Conservation (phyloP, 2,797 vertebrate genomes). For the Sus cebifrons region DNA sequence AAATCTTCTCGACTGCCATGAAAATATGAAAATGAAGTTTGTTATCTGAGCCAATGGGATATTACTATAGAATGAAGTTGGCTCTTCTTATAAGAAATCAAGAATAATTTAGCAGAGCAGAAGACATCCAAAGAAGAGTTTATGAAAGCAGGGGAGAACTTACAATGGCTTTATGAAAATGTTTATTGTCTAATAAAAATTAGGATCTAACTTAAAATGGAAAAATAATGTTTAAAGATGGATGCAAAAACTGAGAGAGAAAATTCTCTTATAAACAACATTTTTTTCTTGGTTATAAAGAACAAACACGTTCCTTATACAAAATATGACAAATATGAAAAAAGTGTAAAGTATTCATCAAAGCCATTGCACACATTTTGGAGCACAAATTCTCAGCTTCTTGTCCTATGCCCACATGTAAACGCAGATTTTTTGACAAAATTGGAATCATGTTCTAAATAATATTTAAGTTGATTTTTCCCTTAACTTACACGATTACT, state of each 20-base stretch:
- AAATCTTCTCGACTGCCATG: neutral
- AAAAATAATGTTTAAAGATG: neutral
- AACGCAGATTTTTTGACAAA: neutral
- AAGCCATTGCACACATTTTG: neutral
- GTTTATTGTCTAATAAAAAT: constrained; percentile 11
- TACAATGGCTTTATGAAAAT: neutral
- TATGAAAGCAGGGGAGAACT: neutral
- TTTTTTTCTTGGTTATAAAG: neutral
- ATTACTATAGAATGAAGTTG: neutral
- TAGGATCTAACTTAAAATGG: neutral
- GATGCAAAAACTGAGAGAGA: neutral
- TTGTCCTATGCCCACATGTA: neutral
- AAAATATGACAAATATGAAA: neutral
- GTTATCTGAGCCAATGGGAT: neutral
- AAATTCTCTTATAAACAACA: neutral
- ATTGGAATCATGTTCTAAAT: neutral
- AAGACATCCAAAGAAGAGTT: neutral
- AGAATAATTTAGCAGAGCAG: neutral
- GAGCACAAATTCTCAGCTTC: neutral
- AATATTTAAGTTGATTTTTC: neutral
- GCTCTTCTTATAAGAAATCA: constrained; percentile 15
- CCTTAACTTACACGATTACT: neutral
- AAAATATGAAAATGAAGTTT: neutral
- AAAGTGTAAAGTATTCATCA: neutral
- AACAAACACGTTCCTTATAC: neutral